Percentiles rank a stretch among this genome's conserved stretches.
phyloP scores from a whole-genome alignment of 2,888 invertebrate genomes.

The Helobdella robusta region DNA sequence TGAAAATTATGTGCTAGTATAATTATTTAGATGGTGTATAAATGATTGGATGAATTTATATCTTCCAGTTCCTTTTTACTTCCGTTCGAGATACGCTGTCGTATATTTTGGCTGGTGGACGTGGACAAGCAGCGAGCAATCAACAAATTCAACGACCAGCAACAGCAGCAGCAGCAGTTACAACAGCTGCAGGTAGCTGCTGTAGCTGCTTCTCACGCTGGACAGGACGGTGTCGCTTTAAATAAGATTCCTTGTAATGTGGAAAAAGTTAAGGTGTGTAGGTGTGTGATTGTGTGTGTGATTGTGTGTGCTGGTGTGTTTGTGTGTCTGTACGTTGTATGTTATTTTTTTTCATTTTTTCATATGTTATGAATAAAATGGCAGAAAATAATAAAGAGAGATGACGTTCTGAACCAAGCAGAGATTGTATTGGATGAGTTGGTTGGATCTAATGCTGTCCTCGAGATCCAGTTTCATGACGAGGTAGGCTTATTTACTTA shows the following conservation, averaged over 20 bases:
- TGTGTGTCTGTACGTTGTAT: not conserved
- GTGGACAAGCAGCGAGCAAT: slow-evolving; percentile 88
- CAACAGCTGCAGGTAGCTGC: slow-evolving; percentile 11
- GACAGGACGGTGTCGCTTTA: no score
- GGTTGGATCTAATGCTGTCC: slow-evolving; percentile 77
- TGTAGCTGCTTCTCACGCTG: no score
- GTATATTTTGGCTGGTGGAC: slow-evolving; percentile 89
- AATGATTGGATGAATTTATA: not conserved
- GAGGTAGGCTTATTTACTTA: slow-evolving; percentile 45
- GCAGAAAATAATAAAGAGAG: slow-evolving; percentile 53
- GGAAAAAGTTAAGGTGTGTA: slow-evolving; percentile 10
- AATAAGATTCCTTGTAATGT: no score
- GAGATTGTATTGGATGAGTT: slow-evolving; percentile 88
- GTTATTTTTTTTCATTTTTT: not conserved
- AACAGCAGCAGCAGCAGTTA: not conserved
- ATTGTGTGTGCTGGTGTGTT: not conserved
- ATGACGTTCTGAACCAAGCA: slow-evolving; percentile 84
- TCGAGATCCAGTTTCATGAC: slow-evolving; percentile 70
- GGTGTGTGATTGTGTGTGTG: slow-evolving; percentile 6
- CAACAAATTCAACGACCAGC: slow-evolving; percentile 52
- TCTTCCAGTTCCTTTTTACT: slow-evolving; percentile 73
- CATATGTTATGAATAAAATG: not conserved
- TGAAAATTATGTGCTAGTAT: not conserved
- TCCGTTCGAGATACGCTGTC: slow-evolving; percentile 91
- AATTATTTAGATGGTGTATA: not conserved